These are phyloP conservation scores for Chloropsis hardwickii DNA, from an alignment of 2,113 vertebrate species.

Conservation along the genomic window DNA sequence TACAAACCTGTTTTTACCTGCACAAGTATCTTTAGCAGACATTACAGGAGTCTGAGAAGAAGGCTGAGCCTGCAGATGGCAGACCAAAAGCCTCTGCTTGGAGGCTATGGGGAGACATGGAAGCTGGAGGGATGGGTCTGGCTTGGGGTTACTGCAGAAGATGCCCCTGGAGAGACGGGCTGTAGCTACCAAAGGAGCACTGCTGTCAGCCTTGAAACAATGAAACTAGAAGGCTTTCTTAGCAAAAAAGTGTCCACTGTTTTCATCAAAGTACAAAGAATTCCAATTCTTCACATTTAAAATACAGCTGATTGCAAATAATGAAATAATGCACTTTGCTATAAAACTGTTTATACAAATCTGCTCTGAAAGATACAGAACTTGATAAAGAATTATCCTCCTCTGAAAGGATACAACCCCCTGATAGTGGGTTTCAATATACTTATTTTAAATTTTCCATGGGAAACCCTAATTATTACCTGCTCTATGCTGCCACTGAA, in stretches of 20 bases:
- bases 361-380: not conserved
- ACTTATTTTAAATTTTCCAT: not conserved
- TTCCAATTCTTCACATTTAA: not conserved
- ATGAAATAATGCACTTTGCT: not conserved
- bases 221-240: not conserved
- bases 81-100: not conserved
- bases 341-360: not conserved
- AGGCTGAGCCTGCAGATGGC: not conserved
- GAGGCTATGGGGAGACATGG: not conserved
- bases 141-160: not conserved
- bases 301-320: not conserved
- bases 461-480: conserved; percentile 11
- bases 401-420: not conserved
- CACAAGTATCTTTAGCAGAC: not conserved
- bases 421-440: not conserved
- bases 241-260: not conserved
- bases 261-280: not conserved
- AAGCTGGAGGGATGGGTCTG: not conserved
- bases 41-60: not conserved
- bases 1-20: not conserved
- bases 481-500: conserved; percentile 6
- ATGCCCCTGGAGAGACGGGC: not conserved
- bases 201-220: not conserved
- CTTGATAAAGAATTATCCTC: not conserved
- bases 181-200: not conserved